phyloP scores from a whole-genome alignment of 2,888 invertebrate genomes.

The Lottia gigantea region DNA sequence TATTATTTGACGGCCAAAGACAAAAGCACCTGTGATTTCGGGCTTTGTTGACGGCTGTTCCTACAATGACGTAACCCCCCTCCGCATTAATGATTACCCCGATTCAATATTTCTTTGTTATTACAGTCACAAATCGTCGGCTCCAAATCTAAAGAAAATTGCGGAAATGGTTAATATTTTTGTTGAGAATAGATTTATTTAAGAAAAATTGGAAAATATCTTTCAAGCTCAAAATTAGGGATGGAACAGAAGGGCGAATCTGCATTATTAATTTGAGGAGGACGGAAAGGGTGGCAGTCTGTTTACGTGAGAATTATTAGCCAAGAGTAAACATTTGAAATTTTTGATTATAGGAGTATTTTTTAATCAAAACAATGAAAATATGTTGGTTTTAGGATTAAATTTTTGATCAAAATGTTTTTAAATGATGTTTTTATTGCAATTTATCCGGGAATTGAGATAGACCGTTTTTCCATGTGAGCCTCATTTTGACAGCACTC shows the following conservation, averaged over 20 bases:
- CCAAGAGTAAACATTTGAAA: too few relatives aligned
- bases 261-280: constrained; percentile 3
- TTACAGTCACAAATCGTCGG: background rate
- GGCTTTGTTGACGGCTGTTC: constrained; percentile 24
- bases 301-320: too few relatives aligned
- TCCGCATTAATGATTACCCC: background rate
- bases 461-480: constrained; percentile 26
- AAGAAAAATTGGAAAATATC: background rate
- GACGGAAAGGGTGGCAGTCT: too few relatives aligned
- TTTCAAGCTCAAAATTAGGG: background rate
- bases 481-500: constrained; percentile 44
- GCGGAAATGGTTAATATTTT: background rate
- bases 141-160: background rate
- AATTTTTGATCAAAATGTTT: too few relatives aligned
- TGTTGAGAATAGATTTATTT: constrained; percentile 4
- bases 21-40: constrained; percentile 8
- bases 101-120: background rate
- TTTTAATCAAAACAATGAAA: too few relatives aligned
- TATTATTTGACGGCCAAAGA: background rate
- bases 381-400: too few relatives aligned
- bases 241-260: background rate
- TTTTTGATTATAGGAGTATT: too few relatives aligned
- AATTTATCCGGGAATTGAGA: constrained; percentile 26
- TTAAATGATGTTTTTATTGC: too few relatives aligned
- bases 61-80: constrained; percentile 9